Evolutionary conservation across 2,797 vertebrate species (phyloP).

Genomic region (Pipistrellus pipistrellus): DNA sequence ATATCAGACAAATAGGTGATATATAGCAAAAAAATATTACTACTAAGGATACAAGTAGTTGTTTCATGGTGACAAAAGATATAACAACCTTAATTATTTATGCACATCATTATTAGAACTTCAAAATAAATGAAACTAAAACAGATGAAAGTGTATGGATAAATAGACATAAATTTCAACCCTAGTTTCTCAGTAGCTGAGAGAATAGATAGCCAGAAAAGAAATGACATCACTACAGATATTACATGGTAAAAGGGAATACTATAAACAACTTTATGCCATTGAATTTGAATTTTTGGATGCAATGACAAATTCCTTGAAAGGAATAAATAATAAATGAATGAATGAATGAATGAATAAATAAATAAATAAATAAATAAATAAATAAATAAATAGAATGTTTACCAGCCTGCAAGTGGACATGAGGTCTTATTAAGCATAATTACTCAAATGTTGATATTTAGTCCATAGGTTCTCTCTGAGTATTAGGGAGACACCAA

Average conservation of each 20-base stretch:
- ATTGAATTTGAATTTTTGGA: neutral
- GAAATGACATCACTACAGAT: neutral
- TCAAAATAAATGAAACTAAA: slow-evolving; percentile 20
- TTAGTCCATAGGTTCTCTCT: neutral
- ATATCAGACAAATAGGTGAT: neutral
- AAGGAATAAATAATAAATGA: neutral
- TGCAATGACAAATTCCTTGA: neutral
- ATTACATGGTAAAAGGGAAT: too few species aligned
- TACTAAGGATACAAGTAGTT: neutral
- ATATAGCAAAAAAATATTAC: neutral
- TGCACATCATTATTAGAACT: neutral
- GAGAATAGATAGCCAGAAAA: neutral
- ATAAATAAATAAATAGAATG: neutral
- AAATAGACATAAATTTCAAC: neutral
- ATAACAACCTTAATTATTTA: neutral
- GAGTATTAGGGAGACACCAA: neutral
- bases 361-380: neutral
- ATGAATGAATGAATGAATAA: neutral
- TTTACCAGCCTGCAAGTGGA: neutral
- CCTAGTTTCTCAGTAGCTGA: neutral
- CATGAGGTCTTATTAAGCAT: neutral
- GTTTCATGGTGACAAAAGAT: neutral
- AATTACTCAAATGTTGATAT: neutral
- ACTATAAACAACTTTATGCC: too few species aligned
- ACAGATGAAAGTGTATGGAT: neutral